Conservation (phyloP, 1,140 invertebrate genomes). For the Plodia interpunctella region DNA sequence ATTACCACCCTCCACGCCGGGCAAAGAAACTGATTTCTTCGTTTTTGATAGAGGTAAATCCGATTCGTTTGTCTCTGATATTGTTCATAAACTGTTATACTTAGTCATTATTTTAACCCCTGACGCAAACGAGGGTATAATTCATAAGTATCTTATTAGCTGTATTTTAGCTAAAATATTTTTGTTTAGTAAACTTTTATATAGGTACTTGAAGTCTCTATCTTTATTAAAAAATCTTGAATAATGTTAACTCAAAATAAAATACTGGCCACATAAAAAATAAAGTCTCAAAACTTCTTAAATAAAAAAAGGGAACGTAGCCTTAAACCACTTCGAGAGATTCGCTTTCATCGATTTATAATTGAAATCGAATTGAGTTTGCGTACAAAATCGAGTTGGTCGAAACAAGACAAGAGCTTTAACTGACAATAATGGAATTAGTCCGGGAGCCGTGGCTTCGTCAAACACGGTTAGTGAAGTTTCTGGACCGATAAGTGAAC, state of each 20-base stretch:
- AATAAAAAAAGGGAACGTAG: not conserved
- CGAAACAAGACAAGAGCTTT: conserved; percentile 46
- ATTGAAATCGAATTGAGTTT: conserved; percentile 25
- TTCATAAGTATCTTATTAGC: too few relatives aligned
- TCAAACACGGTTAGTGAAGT: conserved; percentile 52
- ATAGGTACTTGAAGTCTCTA: too few relatives aligned
- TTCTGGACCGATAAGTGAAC: conserved; percentile 51
- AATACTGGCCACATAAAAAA: too few relatives aligned
- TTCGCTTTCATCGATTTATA: conserved; percentile 14
- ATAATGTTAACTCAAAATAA: too few relatives aligned
- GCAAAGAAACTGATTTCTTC: conserved; percentile 67
- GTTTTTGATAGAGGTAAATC: conserved; percentile 14
- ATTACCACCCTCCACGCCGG: conserved; percentile 63
- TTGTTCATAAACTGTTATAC: not conserved
- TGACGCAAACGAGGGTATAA: too few relatives aligned
- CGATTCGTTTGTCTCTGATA: not conserved
- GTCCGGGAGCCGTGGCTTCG: conserved; percentile 36
- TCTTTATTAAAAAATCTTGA: too few relatives aligned
- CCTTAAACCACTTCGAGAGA: not conserved
- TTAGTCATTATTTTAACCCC: not conserved
- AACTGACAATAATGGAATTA: conserved; percentile 48
- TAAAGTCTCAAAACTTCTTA: too few relatives aligned
- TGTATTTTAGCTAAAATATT: too few relatives aligned
- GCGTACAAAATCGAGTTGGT: conserved; percentile 37
- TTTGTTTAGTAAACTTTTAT: too few relatives aligned